Percentiles rank a stretch among this genome's conserved stretches.
Conservation (phyloP, 2,113 vertebrate species). For the Paralichthys olivaceus region DNA sequence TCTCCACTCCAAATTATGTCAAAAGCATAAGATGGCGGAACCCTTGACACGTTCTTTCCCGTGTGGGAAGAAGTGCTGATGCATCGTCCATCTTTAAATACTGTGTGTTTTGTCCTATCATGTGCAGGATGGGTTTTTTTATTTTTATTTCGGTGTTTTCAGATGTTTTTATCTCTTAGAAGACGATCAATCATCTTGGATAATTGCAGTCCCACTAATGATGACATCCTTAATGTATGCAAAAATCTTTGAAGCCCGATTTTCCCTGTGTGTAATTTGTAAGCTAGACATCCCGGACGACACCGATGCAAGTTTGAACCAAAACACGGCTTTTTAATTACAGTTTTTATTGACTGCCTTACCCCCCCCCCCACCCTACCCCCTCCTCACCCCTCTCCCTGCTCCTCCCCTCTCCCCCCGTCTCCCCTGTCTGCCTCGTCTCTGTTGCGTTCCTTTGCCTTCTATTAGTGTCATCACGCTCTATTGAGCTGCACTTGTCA, state of each 20-base stretch:
- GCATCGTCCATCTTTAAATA: too few relatives aligned
- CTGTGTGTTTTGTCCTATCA: too few relatives aligned
- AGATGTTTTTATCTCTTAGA: background rate
- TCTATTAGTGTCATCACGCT: conserved; percentile 79
- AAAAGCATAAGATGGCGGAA: too few relatives aligned
- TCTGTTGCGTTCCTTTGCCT: conserved; percentile 43
- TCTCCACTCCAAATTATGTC: too few relatives aligned
- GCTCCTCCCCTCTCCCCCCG: background rate
- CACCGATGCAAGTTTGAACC: background rate
- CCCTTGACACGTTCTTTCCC: too few relatives aligned
- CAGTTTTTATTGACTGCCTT: background rate
- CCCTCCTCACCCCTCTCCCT: background rate
- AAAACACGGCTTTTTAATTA: background rate
- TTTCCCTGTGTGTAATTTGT: background rate
- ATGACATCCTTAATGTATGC: background rate
- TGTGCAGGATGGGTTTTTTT: too few relatives aligned
- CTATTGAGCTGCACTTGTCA: conserved; percentile 82
- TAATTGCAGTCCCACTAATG: background rate
- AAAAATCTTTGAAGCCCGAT: background rate
- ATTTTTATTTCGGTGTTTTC: background rate
- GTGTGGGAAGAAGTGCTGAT: too few relatives aligned
- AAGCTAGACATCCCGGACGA: background rate
- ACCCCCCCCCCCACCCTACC: background rate
- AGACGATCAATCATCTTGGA: background rate
- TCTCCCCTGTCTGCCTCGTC: conserved; percentile 35